phyloP scores from a whole-genome alignment of 1,140 invertebrate genomes.

The Heliconius melpomene region DNA sequence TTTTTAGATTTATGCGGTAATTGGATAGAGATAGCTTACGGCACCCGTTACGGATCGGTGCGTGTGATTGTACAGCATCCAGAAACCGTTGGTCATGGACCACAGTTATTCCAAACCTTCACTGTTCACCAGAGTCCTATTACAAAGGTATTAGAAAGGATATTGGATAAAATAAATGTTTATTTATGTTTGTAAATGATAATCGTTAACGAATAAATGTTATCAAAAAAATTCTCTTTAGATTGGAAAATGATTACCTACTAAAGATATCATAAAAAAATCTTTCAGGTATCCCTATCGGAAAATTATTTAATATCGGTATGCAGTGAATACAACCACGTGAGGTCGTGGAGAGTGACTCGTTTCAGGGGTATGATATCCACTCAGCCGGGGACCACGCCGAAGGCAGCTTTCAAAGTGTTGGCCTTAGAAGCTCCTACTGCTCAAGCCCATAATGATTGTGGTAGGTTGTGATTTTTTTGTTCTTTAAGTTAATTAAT shows the following conservation, averaged over 20 bases:
- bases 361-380: constrained; percentile 98
- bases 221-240: too few relatives aligned
- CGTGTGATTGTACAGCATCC: constrained; percentile 99
- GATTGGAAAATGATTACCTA: too few relatives aligned
- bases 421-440: constrained; percentile 90
- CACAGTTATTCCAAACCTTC: constrained; percentile 98
- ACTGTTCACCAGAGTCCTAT: constrained; percentile 98
- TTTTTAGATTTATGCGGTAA: constrained; percentile 94
- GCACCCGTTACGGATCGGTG: constrained; percentile 96
- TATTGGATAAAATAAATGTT: not conserved
- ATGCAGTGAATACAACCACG: constrained; percentile 98
- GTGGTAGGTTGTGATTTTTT: constrained; percentile 80
- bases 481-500: not conserved
- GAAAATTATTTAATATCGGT: constrained; percentile 98
- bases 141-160: constrained; percentile 92
- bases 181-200: not conserved
- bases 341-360: constrained; percentile 97
- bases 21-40: constrained; percentile 99
- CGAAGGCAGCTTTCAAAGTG: constrained; percentile 97
- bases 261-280: not conserved
- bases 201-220: too few relatives aligned
- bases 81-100: constrained; percentile 98
- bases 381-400: constrained; percentile 97
- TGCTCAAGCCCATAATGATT: constrained; percentile 83
- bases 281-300: constrained; percentile 91